Conservation (phyloP, 2,113 vertebrate species). For the Menura novaehollandiae region DNA sequence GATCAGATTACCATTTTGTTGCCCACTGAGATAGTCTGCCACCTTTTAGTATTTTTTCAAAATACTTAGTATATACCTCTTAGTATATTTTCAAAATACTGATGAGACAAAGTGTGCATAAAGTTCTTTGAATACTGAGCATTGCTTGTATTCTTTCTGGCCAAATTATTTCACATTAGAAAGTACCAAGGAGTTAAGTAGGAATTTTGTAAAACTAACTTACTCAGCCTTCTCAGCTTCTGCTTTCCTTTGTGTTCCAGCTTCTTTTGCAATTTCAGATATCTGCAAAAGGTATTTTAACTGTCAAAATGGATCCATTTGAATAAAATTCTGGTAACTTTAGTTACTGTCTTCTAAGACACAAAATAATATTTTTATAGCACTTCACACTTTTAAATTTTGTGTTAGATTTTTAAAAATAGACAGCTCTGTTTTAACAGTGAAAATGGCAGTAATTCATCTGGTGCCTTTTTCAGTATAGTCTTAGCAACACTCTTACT, state of each 20-base stretch:
- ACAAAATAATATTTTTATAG: not conserved
- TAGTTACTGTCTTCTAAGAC: not conserved
- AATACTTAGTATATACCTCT: not conserved
- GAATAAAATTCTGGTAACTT: not conserved
- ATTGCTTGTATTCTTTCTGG: not conserved
- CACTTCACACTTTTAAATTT: not conserved
- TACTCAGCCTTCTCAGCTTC: conserved; percentile 94
- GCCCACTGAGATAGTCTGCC: not conserved
- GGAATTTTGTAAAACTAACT: conserved; percentile 65
- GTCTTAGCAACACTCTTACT: not conserved
- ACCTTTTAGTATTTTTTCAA: not conserved
- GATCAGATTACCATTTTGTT: not conserved
- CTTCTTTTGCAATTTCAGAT: conserved; percentile 76
- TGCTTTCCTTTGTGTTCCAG: conserved; percentile 78
- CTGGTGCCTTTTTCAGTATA: not conserved
- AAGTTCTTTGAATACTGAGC: not conserved
- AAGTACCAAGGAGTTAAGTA: not conserved
- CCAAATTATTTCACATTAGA: not conserved
- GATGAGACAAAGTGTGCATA: not conserved
- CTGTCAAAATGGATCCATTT: not conserved
- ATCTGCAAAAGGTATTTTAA: conserved; percentile 65
- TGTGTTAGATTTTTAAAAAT: not conserved
- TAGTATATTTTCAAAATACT: not conserved
- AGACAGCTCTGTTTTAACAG: not conserved
- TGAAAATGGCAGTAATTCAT: not conserved